These are phyloP conservation scores for Sycophila sp. DNA, from an alignment of 1,140 invertebrate species.

Conservation along the genomic window DNA sequence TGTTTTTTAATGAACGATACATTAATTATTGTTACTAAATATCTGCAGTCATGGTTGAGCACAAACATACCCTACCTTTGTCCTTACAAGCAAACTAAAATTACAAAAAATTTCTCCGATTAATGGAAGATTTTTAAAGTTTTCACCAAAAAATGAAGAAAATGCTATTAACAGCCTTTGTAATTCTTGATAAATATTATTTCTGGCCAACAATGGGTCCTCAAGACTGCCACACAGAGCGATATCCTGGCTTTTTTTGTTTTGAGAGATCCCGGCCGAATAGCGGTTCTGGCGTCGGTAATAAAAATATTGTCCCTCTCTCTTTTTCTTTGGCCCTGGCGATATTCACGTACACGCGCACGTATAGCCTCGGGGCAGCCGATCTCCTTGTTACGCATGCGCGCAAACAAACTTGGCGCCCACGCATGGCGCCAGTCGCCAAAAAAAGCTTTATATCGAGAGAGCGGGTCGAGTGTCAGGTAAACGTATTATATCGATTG, in stretches of 20 bases:
- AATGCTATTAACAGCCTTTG: slow-evolving; percentile 8
- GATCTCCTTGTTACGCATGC: slow-evolving; percentile 27
- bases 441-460: not conserved
- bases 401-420: slow-evolving; percentile 47
- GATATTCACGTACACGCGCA: not conserved
- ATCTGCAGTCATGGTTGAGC: too few species aligned
- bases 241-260: slow-evolving; percentile 16
- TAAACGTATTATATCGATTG: too few species aligned
- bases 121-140: too few species aligned
- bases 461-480: slow-evolving; percentile 38
- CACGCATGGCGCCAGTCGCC: slow-evolving; percentile 49
- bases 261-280: slow-evolving; percentile 46
- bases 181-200: slow-evolving; percentile 24
- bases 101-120: too few species aligned
- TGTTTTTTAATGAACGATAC: too few species aligned
- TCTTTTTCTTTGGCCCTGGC: slow-evolving; percentile 11
- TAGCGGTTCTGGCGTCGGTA: slow-evolving; percentile 50
- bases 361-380: not conserved
- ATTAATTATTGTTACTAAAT: too few species aligned
- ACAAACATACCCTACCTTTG: too few species aligned
- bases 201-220: slow-evolving; percentile 17
- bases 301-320: slow-evolving; percentile 46
- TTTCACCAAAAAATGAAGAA: too few species aligned
- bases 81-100: too few species aligned
- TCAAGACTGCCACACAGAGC: not conserved